Conservation (phyloP, 2,888 invertebrate genomes). For the Pandemis cinnamomeana region DNA sequence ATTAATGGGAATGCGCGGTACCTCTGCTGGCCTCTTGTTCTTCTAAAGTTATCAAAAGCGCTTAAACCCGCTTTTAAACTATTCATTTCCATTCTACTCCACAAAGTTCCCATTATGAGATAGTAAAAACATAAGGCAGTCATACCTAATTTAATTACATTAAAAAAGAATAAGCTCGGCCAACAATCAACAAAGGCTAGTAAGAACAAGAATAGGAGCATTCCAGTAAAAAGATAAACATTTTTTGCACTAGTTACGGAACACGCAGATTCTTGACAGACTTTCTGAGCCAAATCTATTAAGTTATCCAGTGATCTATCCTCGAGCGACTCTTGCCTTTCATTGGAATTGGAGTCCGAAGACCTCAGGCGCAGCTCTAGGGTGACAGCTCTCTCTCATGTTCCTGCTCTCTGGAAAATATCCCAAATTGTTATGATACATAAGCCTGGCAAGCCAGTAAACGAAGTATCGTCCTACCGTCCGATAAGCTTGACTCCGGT, state of each 20-base stretch:
- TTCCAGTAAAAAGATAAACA: constrained; percentile 81
- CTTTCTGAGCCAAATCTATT: constrained; percentile 84
- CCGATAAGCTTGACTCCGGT: too few relatives aligned
- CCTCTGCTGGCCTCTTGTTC: constrained; percentile 52
- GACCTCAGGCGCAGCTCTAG: constrained; percentile 74
- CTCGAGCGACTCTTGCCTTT: constrained; percentile 48
- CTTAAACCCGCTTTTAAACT: constrained; percentile 90
- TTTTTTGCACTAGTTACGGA: constrained; percentile 79
- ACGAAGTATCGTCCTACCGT: too few relatives aligned
- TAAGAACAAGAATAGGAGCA: constrained; percentile 80
- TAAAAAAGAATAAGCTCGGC: constrained; percentile 78
- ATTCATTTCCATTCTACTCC: constrained; percentile 93
- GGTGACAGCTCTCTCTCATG: too few relatives aligned
- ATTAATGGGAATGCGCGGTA: too few relatives aligned
- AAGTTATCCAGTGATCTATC: constrained; percentile 61
- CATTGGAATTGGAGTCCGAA: constrained; percentile 43
- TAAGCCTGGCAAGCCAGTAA: too few relatives aligned
- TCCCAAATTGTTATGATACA: too few relatives aligned
- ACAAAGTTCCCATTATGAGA: constrained; percentile 91
- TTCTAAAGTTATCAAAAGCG: constrained; percentile 86
- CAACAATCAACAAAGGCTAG: constrained; percentile 79
- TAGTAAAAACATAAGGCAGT: constrained; percentile 88
- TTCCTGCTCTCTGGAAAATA: too few relatives aligned
- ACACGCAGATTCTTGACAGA: constrained; percentile 84
- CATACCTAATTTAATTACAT: constrained; percentile 86